Evolutionary conservation across 2,888 invertebrate species (phyloP).

Genomic region (Megastigmus dorsalis): DNA sequence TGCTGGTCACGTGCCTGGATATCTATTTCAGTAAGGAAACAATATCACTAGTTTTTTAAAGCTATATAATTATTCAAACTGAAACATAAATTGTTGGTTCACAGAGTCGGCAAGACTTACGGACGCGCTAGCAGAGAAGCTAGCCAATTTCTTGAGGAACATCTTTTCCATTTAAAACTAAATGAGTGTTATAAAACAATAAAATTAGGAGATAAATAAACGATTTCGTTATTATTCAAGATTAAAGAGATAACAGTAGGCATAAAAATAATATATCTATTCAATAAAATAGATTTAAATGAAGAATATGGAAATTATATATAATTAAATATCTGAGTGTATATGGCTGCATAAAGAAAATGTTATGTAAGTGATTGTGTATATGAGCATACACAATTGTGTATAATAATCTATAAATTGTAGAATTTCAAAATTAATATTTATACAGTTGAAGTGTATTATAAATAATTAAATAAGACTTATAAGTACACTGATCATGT

Average conservation of each 20-base stretch:
- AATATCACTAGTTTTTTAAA: background rate
- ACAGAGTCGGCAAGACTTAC: constrained; percentile 84
- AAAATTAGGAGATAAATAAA: constrained; percentile 11
- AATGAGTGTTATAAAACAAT: constrained; percentile 11
- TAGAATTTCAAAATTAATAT: too few species aligned
- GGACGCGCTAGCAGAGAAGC: constrained; percentile 85
- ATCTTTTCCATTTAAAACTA: constrained; percentile 71
- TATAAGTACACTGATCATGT: too few species aligned
- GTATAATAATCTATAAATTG: too few species aligned
- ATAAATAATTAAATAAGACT: too few species aligned
- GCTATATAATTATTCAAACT: background rate
- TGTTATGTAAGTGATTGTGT: too few species aligned
- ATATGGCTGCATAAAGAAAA: background rate
- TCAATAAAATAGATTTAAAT: too few species aligned
- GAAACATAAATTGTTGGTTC: constrained; percentile 18
- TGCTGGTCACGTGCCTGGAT: constrained; percentile 86
- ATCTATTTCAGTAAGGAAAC: constrained; percentile 78
- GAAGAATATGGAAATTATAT: too few species aligned
- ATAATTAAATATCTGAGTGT: background rate
- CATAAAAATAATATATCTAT: background rate
- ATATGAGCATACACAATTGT: too few species aligned
- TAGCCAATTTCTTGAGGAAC: constrained; percentile 83
- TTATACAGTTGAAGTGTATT: too few species aligned
- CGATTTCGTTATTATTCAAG: constrained; percentile 5
- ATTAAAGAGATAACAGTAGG: too few species aligned